Evolutionary conservation across 2,888 invertebrate genomes (phyloP).

Genomic region (Agriopis marginaria): DNA sequence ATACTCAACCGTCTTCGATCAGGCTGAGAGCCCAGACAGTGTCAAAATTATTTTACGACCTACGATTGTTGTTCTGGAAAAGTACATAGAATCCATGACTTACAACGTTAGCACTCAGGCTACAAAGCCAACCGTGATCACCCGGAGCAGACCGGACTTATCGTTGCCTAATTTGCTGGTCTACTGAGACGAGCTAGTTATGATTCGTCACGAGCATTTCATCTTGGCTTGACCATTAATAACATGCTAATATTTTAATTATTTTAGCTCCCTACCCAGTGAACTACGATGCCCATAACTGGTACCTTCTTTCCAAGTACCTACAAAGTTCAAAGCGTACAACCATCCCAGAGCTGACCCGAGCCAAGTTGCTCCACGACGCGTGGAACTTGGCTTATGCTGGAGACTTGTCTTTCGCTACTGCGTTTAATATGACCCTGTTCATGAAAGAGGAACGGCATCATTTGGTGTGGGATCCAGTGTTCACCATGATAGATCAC

Average conservation of each 20-base stretch:
- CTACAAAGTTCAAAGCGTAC: slow-evolving; percentile 84
- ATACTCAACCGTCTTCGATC: no score
- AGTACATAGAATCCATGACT: no score
- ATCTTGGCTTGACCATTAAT: background rate
- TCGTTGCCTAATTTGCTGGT: no score
- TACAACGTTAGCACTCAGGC: no score
- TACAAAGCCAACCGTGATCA: no score
- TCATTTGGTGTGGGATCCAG: slow-evolving; percentile 93
- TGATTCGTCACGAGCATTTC: no score
- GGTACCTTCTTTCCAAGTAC: slow-evolving; percentile 90
- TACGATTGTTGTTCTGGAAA: no score
- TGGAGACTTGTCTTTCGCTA: slow-evolving; percentile 91
- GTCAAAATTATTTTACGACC: no score
- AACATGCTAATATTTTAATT: slow-evolving; percentile 4
- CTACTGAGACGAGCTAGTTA: no score
- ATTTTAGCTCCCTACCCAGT: slow-evolving; percentile 92
- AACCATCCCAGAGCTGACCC: slow-evolving; percentile 89
- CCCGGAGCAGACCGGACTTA: no score
- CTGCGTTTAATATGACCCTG: slow-evolving; percentile 92
- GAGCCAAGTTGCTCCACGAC: slow-evolving; percentile 91
- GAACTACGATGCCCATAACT: slow-evolving; percentile 92
- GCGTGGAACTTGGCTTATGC: slow-evolving; percentile 93
- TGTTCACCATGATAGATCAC: slow-evolving; percentile 94
- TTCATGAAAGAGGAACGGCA: slow-evolving; percentile 91
- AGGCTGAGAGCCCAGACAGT: no score